Evolutionary conservation across 2,888 invertebrate species (phyloP), one percentile per base, ranked within the genome.

Genomic region (Charanyca ferruginea): DNA sequence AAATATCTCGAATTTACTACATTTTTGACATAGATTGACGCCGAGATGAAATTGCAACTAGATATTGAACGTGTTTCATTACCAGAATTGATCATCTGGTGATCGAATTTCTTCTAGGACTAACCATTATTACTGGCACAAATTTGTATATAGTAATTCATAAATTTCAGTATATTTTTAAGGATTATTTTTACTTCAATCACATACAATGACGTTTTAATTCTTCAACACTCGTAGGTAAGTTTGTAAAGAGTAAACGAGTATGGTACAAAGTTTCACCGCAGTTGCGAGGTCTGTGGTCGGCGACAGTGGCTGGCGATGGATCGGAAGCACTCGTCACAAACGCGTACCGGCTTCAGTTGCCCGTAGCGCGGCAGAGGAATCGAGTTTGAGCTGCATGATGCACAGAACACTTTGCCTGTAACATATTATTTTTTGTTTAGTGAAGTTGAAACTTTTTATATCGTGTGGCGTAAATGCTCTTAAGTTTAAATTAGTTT

Each of bases 311-410:
- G 81, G 62, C 77, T 80, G 2, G 91, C 91, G 41, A 90, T 88
- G 9, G 81, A 74, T 8, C 86, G 87, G 90, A 98, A 98, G 93
- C 98, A 98, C 84, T 97, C 97, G 88, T 98, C 98, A 93, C 99
- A 99, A 42, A 99, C 99, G 44, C 99, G 97, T 5, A 99, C 99
- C 7, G 99, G 99, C 89, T 98, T 99, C 81, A 97, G 95, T 86
- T 99, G 98, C 1, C 99, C 99, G 93, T 97, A 99, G 87, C 98
- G 98, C 13, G 99, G 99, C 83, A 99, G 94, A 25, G 99, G 98
- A 65, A 99, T 98, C 74, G 98, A 98, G 91, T 99, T 98, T 53
- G 98, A 97, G 81, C 99, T 99, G 94, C 99, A 99, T 51, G 98
- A 97, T 1, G 98, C 98, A 93, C 99, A 99, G 93, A 99, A 99